phyloP scores from a whole-genome alignment of 30 jellyfish, hydroid and myxozoan species.

The Rhopilema esculentum region DNA sequence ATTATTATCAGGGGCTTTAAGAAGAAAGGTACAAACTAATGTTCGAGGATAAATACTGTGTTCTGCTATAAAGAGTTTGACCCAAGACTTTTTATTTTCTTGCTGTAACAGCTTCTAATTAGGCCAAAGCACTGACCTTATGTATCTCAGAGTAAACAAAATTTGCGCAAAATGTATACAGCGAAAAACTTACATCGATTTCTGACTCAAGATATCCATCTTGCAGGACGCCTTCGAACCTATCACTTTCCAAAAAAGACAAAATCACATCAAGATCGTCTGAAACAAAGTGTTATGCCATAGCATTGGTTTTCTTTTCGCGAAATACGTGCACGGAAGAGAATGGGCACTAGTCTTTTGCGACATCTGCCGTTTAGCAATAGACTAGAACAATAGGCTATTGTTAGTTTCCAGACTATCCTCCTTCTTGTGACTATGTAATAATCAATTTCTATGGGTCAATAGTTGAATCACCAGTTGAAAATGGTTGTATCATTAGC shows the following conservation, averaged over 20 bases:
- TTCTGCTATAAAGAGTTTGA: background rate
- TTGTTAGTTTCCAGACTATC: background rate
- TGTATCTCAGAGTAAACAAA: background rate
- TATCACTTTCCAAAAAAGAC: background rate
- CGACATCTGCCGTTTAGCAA: background rate
- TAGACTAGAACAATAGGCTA: background rate
- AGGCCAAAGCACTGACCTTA: background rate
- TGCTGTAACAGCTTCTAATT: background rate
- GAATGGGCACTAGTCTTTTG: background rate
- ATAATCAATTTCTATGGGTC: too few species aligned
- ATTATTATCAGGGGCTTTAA: background rate
- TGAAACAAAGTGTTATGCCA: background rate
- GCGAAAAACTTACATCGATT: background rate
- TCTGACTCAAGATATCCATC: background rate
- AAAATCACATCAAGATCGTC: background rate
- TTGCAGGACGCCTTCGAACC: background rate
- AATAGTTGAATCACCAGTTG: too few species aligned
- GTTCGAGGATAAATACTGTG: background rate
- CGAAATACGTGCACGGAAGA: background rate
- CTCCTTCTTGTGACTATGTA: too few species aligned
- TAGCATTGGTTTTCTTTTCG: background rate
- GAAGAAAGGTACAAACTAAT: background rate
- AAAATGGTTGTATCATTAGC: too few species aligned
- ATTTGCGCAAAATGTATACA: background rate
- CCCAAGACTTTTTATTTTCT: background rate